Evolutionary conservation across 2,113 vertebrate species (phyloP), one percentile per base, ranked within the genome.

Genomic region (Sturnira hondurensis): DNA sequence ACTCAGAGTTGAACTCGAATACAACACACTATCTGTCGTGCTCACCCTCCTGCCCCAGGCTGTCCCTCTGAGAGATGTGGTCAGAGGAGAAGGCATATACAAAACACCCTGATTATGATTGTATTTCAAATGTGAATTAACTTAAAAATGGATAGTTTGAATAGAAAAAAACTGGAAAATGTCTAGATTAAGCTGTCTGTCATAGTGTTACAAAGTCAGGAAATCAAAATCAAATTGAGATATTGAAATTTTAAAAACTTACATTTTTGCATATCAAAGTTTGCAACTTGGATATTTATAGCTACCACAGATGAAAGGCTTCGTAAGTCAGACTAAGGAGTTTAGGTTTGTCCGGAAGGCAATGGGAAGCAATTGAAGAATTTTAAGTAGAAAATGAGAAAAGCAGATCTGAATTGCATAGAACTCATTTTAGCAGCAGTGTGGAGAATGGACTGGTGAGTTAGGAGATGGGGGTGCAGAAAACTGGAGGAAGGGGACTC

Each of bases 201-300:
- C 93, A 86, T 68, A 92, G 85, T 73, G 28, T 94, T 88, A 70
- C 77, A 83, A 85, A 96, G 68, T 91, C 45, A 31, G 65, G 93
- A 96, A 93, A 96, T 93, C 54, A 94, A 96, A 93, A 96, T 93
- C 47, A 89, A 91, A 95, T 41, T 81, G 82, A 70, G 54, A 94
- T 83, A 65, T 19, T 96, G 89, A 97, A 96, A 96, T 63, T 31
- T 28, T 95, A 91, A 76, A 52, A 94, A 89, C 94, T 56, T 86
- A 92, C 43, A 74, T 85, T 94, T 95, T 88, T 91, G 52, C 67
- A 96, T 71, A 93, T 91, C 71, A 86, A 91, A 95, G 41, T 94
- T 87, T 93, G 24, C 91, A 88, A 74, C 71, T 82, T 82, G 52
- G 38, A 38, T 97, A 96, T 96, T 85, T 95, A 96, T 58, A 95